Percentiles rank a stretch among this genome's conserved stretches.
phyloP scores from a whole-genome alignment of 1,140 invertebrate genomes.

The Neodiprion fabricii region DNA sequence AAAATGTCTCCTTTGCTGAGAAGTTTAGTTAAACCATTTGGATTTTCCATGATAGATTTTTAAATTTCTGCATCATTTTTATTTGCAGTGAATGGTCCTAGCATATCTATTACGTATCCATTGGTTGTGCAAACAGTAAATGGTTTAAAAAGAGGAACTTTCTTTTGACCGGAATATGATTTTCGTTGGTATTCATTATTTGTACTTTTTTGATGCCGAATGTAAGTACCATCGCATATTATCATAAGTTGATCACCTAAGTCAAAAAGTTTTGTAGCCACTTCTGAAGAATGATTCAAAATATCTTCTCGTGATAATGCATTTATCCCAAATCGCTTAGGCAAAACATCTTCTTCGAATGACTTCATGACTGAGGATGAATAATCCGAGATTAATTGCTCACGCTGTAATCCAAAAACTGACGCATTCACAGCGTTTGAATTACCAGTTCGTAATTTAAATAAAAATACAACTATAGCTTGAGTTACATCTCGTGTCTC shows the following conservation, averaged over 20 bases:
- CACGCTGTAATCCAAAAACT: constrained; percentile 32
- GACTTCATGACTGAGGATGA: constrained; percentile 20
- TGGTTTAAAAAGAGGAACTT: constrained; percentile 35
- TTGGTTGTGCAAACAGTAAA: constrained; percentile 43
- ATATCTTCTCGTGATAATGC: constrained; percentile 16
- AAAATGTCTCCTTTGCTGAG: constrained; percentile 20
- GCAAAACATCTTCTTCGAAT: constrained; percentile 29
- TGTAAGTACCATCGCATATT: constrained; percentile 42
- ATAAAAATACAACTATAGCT: constrained; percentile 38
- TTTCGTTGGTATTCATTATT: constrained; percentile 45
- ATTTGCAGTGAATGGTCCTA: constrained; percentile 11
- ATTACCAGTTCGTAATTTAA: constrained; percentile 42
- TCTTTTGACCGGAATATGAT: constrained; percentile 43
- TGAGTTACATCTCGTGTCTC: constrained; percentile 17
- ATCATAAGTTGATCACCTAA: constrained; percentile 27
- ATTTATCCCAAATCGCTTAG: constrained; percentile 15
- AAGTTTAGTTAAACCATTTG: constrained; percentile 14
- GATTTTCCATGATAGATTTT: background rate
- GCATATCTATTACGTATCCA: constrained; percentile 39
- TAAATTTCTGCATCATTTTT: constrained; percentile 6
- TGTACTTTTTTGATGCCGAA: constrained; percentile 38
- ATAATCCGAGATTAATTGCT: constrained; percentile 37
- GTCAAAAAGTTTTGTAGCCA: constrained; percentile 31
- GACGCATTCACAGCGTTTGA: constrained; percentile 33
- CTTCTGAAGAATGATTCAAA: constrained; percentile 27